These are phyloP conservation scores for Danio albolineatus DNA, from an alignment of 2,797 vertebrate genomes.

Conservation along the genomic window DNA sequence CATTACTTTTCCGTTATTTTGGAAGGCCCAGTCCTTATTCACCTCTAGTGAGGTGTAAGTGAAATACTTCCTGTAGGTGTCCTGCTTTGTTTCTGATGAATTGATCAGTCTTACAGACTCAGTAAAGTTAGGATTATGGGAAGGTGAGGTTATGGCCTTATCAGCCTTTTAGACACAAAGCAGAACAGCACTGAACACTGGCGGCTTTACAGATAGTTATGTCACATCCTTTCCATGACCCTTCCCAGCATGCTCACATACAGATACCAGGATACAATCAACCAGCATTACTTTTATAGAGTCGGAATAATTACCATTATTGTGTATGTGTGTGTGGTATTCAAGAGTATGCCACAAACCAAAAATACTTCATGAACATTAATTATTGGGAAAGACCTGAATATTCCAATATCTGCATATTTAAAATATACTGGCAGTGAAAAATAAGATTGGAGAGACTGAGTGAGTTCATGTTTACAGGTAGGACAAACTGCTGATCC, in stretches of 20 bases:
- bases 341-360: background rate
- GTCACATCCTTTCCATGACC: background rate
- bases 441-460: background rate
- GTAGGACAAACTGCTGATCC: background rate
- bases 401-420: background rate
- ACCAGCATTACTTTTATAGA: background rate
- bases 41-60: background rate
- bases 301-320: background rate
- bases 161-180: slow-evolving; percentile 6
- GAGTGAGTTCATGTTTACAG: slow-evolving; percentile 18
- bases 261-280: background rate
- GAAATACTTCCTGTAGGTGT: background rate
- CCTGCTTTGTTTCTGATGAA: background rate
- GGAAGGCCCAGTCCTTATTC: background rate
- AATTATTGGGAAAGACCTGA: background rate
- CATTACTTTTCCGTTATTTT: background rate
- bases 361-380: background rate
- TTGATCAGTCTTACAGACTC: slow-evolving; percentile 26
- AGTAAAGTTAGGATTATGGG: slow-evolving; percentile 20
- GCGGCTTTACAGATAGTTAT: background rate
- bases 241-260: background rate
- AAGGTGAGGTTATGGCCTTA: slow-evolving; percentile 4
- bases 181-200: background rate
- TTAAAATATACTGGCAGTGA: slow-evolving; percentile 14
- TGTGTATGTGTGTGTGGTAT: background rate